phyloP scores from a whole-genome alignment of 1,140 invertebrate species.

The Drosophila micromelanica region DNA sequence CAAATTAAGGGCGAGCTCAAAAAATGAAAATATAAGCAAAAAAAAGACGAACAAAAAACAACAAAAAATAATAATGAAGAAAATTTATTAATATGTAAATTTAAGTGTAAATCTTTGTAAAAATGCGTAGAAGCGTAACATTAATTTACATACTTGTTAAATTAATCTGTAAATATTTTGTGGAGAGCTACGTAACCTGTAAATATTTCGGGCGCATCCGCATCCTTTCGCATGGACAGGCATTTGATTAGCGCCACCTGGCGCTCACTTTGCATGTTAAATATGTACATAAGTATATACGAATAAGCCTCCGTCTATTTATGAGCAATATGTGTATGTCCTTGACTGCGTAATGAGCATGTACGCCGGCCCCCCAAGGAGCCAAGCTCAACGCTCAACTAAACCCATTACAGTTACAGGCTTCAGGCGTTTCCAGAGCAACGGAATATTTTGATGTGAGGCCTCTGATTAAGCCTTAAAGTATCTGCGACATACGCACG shows the following conservation, averaged over 20 bases:
- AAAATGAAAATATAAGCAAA: not conserved
- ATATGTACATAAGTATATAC: constrained; percentile 1
- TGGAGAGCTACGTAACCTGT: constrained; percentile 37
- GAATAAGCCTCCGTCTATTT: constrained; percentile 16
- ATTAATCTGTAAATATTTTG: constrained; percentile 77
- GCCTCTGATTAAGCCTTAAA: constrained; percentile 39
- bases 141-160: constrained; percentile 59
- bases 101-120: constrained; percentile 59
- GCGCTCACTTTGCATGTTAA: constrained; percentile 43
- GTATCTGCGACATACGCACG: constrained; percentile 46
- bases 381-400: constrained; percentile 42
- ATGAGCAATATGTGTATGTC: constrained; percentile 32
- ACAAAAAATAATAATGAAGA: constrained; percentile 22
- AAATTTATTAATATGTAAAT: constrained; percentile 79
- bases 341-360: constrained; percentile 63
- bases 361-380: constrained; percentile 43
- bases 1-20: constrained; percentile 53
- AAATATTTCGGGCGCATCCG: constrained; percentile 52
- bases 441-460: constrained; percentile 31
- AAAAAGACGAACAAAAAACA: not conserved
- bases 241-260: constrained; percentile 35
- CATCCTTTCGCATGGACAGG: constrained; percentile 57
- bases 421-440: constrained; percentile 12
- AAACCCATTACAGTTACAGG: constrained; percentile 70
- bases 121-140: constrained; percentile 63